Percentiles rank a stretch among this genome's conserved stretches.
These are phyloP conservation scores for Samia ricini DNA, from an alignment of 1,140 invertebrate genomes.

Conservation along the genomic window DNA sequence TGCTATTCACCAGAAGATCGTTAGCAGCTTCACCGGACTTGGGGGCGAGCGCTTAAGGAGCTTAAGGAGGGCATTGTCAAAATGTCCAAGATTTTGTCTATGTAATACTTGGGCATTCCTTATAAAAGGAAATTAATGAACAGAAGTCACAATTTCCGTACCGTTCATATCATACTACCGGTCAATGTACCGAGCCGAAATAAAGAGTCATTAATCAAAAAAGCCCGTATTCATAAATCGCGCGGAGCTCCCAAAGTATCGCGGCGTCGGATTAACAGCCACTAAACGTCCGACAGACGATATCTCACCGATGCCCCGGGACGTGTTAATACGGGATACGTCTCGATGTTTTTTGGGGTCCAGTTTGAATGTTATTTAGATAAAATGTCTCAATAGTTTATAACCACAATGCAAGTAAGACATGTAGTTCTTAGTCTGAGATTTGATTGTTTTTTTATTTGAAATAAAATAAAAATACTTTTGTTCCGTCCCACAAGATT, in stretches of 20 bases:
- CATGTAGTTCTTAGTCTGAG: too few relatives aligned
- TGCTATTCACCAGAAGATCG: too few relatives aligned
- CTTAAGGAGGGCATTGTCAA: too few relatives aligned
- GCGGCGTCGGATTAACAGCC: slow-evolving; percentile 61
- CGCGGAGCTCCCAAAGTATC: slow-evolving; percentile 50
- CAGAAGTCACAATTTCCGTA: background rate
- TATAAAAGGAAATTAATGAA: too few relatives aligned
- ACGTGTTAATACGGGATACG: slow-evolving; percentile 49
- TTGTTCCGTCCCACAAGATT: too few relatives aligned
- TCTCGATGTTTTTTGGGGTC: slow-evolving; percentile 38
- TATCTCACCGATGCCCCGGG: slow-evolving; percentile 33
- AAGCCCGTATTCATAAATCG: slow-evolving; percentile 50
- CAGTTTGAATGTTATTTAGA: background rate
- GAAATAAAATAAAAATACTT: too few relatives aligned
- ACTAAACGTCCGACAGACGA: slow-evolving; percentile 47
- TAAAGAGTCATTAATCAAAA: slow-evolving; percentile 45
- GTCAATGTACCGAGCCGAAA: background rate
- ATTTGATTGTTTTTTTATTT: too few relatives aligned
- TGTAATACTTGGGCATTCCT: too few relatives aligned
- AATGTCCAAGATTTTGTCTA: too few relatives aligned
- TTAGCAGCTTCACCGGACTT: too few relatives aligned
- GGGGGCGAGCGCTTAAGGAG: too few relatives aligned
- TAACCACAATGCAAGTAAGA: too few relatives aligned
- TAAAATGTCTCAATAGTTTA: background rate
- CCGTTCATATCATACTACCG: background rate